phyloP scores from a whole-genome alignment of 2,888 invertebrate species.

The Geophilus truncorum region DNA sequence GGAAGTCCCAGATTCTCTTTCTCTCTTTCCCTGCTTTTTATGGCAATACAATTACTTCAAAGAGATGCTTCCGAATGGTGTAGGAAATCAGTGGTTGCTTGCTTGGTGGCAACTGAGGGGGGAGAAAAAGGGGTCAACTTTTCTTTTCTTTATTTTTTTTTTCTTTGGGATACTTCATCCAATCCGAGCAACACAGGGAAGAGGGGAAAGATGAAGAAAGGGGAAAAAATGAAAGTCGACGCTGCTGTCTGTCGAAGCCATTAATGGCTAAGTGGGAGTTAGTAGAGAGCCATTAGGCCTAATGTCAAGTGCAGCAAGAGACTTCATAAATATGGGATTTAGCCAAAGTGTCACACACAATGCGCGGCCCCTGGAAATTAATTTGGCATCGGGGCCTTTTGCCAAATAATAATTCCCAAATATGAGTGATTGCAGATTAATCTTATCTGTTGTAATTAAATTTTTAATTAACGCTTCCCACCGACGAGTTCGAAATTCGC shows the following conservation, averaged over 20 bases:
- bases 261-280: conserved; percentile 27
- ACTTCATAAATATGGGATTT: conserved; percentile 23
- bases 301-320: conserved; percentile 17
- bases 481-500: not conserved
- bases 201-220: not conserved
- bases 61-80: not conserved
- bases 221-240: not conserved
- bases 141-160: no score
- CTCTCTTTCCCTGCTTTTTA: not conserved
- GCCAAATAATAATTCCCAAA: conserved; percentile 13
- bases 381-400: conserved; percentile 19
- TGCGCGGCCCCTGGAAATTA: not conserved
- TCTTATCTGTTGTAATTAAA: conserved; percentile 27
- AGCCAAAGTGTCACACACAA: conserved; percentile 12
- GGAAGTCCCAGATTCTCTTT: not conserved
- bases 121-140: not conserved
- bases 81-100: not conserved
- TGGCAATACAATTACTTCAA: conserved; percentile 25
- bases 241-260: conserved; percentile 18
- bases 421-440: conserved; percentile 18
- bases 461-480: conserved; percentile 5
- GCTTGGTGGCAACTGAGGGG: no score
- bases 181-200: not conserved
- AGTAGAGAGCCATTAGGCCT: conserved; percentile 20
- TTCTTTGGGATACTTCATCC: not conserved